Percentiles rank a stretch among this genome's conserved stretches.
phyloP scores from a whole-genome alignment of 2,797 vertebrate genomes.

The Catharus ustulatus region DNA sequence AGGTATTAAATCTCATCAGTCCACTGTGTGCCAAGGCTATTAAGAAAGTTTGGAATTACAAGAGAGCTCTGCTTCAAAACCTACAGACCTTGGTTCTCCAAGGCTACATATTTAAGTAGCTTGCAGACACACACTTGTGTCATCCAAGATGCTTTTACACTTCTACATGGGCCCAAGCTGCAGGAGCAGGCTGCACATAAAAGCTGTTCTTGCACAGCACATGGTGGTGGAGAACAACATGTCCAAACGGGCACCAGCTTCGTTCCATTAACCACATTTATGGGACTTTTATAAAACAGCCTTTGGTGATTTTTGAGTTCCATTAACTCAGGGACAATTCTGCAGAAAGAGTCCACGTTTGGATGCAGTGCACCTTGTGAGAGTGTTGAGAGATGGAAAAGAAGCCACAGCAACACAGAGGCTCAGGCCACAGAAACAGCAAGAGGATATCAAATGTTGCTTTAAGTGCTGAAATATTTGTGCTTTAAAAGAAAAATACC shows the following conservation, averaged over 20 bases:
- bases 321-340: neutral
- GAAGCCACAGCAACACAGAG: neutral
- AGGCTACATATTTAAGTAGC: neutral
- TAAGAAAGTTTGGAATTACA: neutral
- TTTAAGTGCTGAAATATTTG: slow-evolving; percentile 61
- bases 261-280: neutral
- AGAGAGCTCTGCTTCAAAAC: neutral
- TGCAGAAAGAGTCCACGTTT: neutral
- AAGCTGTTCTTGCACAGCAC: neutral
- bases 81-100: neutral
- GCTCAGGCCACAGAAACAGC: neutral
- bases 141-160: neutral
- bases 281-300: too few relatives aligned
- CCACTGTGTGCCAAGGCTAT: neutral
- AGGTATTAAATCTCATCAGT: neutral
- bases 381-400: neutral
- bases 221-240: neutral
- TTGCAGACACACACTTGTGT: neutral
- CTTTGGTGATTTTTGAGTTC: neutral
- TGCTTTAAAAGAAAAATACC: slow-evolving; percentile 63
- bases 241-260: neutral
- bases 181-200: neutral
- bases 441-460: slow-evolving; percentile 50
- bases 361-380: neutral
- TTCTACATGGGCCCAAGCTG: neutral